These are phyloP conservation scores for Podarcis siculus DNA, from an alignment of 2,797 vertebrate species.

Conservation along the genomic window DNA sequence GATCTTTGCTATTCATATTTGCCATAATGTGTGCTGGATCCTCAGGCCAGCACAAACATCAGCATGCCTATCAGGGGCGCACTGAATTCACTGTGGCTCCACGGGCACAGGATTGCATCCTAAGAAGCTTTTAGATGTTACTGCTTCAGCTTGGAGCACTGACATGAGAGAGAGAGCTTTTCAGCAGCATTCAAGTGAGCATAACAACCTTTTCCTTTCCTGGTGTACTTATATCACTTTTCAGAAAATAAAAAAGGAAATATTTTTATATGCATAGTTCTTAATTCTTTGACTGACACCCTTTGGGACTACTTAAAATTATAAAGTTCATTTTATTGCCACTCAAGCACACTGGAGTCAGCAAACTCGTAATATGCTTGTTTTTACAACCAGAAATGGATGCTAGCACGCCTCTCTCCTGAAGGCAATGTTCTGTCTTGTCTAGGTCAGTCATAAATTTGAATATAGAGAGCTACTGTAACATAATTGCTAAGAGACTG, in stretches of 20 bases:
- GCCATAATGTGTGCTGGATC: not conserved
- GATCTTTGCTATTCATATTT: not conserved
- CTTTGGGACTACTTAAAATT: not conserved
- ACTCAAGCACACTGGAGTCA: not conserved
- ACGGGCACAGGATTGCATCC: not conserved
- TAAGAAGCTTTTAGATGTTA: not conserved
- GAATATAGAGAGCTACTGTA: not conserved
- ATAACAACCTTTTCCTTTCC: not conserved
- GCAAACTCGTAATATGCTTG: not conserved
- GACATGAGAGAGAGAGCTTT: not conserved
- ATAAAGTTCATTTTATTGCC: not conserved
- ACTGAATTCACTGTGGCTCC: not conserved
- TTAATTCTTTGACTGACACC: not conserved
- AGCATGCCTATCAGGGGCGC: not conserved
- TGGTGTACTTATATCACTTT: not conserved
- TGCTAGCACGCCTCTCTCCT: not conserved
- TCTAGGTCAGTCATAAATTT: not conserved
- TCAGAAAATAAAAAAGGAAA: not conserved
- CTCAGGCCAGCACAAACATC: not conserved
- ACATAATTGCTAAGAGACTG: not conserved
- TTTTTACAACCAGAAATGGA: not conserved
- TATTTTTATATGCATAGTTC: not conserved
- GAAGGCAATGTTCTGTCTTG: not conserved
- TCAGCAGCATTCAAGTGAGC: not conserved
- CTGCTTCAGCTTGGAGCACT: not conserved